A percentile compares a stretch with the other conserved stretches of the same genome.
phyloP scores from a whole-genome alignment of 2,113 vertebrate species.

The Colinus virginianus region DNA sequence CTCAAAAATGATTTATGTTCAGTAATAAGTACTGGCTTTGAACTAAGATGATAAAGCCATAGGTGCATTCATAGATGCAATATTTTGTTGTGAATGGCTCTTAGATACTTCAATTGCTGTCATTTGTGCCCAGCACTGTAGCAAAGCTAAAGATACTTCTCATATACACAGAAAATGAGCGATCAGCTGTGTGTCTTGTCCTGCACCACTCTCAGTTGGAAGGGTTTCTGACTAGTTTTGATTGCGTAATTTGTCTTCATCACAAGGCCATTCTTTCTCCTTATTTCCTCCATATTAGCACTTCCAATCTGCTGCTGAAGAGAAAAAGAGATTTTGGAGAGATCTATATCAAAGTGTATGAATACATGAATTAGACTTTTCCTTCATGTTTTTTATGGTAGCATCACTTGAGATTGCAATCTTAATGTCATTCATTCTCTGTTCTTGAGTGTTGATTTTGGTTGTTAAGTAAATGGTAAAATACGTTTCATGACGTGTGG shows the following conservation, averaged over 20 bases:
- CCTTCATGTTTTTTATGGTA: neutral
- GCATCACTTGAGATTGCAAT: neutral
- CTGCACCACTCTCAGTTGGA: neutral
- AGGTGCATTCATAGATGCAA: neutral
- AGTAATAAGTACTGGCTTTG: neutral
- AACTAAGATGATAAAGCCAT: neutral
- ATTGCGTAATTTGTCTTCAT: neutral
- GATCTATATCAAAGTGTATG: fast-evolving
- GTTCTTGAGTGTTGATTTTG: neutral
- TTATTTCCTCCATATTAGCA: neutral
- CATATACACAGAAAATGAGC: neutral
- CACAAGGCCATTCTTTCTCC: neutral
- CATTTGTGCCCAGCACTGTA: neutral
- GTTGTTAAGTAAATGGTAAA: neutral
- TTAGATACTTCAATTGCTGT: neutral
- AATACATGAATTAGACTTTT: neutral
- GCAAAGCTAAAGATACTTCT: neutral
- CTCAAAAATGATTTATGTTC: neutral
- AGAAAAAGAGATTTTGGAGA: neutral
- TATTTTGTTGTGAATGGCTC: neutral
- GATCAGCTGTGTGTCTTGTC: neutral
- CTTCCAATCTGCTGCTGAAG: neutral
- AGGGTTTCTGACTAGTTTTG: neutral
- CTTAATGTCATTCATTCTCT: neutral
- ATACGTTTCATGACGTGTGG: neutral